Percentiles rank a stretch among this genome's conserved stretches.
Evolutionary conservation across 1,140 invertebrate species (phyloP).

Genomic region (Drosophila kanapiae): DNA sequence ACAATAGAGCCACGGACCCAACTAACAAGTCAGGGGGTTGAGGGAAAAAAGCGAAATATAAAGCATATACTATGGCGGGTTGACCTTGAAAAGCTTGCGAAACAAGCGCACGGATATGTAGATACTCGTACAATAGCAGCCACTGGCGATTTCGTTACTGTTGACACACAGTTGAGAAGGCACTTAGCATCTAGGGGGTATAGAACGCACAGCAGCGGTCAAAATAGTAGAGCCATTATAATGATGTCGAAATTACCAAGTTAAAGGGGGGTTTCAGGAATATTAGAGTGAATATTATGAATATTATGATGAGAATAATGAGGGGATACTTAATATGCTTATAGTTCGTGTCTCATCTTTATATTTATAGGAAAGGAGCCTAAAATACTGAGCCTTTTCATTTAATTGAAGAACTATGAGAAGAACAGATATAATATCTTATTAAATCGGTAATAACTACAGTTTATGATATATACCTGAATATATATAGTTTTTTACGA

Average conservation of each 20-base stretch:
- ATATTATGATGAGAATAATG: not conserved
- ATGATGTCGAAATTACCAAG: not conserved
- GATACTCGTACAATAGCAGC: conserved; percentile 34
- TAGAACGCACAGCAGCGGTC: conserved; percentile 15
- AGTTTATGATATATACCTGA: not conserved
- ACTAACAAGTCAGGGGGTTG: conserved; percentile 27
- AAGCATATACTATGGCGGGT: conserved; percentile 42
- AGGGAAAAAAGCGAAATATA: conserved; percentile 42
- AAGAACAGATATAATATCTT: too few species aligned
- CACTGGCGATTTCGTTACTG: conserved; percentile 41
- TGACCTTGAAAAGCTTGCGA: conserved; percentile 60
- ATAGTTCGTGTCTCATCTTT: not conserved
- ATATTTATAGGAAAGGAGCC: too few species aligned
- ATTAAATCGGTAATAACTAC: not conserved
- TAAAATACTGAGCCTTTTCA: too few species aligned
- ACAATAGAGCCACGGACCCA: conserved; percentile 40
- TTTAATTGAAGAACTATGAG: not conserved
- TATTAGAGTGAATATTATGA: not conserved
- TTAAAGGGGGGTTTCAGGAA: too few species aligned
- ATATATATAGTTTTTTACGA: not conserved
- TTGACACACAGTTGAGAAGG: conserved; percentile 55
- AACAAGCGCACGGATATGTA: conserved; percentile 46
- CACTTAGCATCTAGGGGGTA: conserved; percentile 34
- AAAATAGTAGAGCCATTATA: not conserved
- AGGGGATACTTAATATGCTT: not conserved